Percentiles rank a stretch among this genome's conserved stretches.
These are phyloP conservation scores for Drosophila rhopaloa DNA, from an alignment of 1,140 invertebrate species.

Conservation along the genomic window DNA sequence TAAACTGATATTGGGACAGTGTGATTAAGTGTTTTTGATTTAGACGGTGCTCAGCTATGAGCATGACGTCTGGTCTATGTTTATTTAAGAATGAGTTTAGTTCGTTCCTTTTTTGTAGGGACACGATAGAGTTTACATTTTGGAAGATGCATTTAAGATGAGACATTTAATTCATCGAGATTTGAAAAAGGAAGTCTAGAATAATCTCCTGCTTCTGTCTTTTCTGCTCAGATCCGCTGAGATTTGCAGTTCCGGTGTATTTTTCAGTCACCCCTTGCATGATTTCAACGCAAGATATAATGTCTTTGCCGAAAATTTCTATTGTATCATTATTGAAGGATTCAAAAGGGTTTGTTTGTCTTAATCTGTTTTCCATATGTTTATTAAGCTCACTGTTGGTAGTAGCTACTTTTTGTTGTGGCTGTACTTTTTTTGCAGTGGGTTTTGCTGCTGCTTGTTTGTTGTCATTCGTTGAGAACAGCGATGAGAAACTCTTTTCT, in stretches of 20 bases:
- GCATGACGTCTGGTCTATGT: constrained; percentile 14
- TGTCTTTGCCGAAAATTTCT: neutral
- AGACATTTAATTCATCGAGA: neutral
- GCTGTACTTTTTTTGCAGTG: no score
- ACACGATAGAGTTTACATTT: neutral
- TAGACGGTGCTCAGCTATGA: constrained; percentile 16
- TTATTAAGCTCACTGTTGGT: no score
- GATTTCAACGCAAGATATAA: neutral
- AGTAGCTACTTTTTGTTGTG: no score
- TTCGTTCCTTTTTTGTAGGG: neutral
- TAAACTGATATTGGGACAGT: constrained; percentile 5
- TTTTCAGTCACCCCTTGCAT: neutral
- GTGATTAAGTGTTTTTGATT: neutral
- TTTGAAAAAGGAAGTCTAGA: neutral
- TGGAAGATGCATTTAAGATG: neutral
- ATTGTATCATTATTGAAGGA: no score
- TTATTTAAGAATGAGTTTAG: neutral
- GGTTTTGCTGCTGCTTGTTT: no score
- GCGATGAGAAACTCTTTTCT: no score
- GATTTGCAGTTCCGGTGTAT: neutral
- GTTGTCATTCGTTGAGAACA: no score
- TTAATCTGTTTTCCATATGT: no score
- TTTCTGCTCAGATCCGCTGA: neutral
- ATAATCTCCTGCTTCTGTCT: neutral
- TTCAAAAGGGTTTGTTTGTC: no score